These are phyloP conservation scores for Sacculina carcini DNA, from an alignment of 2,888 invertebrate species.

Conservation along the genomic window DNA sequence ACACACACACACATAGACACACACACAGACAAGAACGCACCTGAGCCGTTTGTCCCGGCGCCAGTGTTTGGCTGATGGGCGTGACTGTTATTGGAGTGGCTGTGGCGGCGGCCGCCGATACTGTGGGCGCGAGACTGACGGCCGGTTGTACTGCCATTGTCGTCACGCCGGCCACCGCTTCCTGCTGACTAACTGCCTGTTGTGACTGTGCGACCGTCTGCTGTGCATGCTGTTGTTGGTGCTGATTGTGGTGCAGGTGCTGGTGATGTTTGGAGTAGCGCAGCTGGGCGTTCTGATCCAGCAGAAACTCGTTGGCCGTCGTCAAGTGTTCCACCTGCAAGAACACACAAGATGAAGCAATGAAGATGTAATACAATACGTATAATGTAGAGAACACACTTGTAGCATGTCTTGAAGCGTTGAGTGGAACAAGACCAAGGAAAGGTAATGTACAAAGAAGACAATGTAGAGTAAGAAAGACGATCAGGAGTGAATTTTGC, in stretches of 20 bases:
- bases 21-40: background rate
- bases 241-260: background rate
- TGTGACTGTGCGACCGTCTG: background rate
- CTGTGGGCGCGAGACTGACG: conserved; percentile 30
- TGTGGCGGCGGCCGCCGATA: conserved; percentile 8
- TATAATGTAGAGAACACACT: no score
- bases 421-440: no score
- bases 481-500: no score
- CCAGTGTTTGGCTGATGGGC: background rate
- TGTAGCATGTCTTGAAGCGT: no score
- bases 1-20: no score
- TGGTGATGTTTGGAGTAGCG: conserved; percentile 1
- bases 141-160: conserved; percentile 32
- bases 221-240: background rate
- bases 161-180: conserved; percentile 18
- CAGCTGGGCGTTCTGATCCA: conserved; percentile 29
- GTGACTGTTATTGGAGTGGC: background rate
- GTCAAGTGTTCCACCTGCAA: conserved; percentile 37
- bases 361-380: no score
- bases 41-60: background rate
- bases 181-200: conserved; percentile 10
- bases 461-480: no score
- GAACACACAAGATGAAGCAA: no score
- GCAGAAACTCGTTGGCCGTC: conserved; percentile 46
- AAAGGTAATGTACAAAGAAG: no score